These are phyloP conservation scores for Chironomus tentans DNA, from an alignment of 2,888 invertebrate species.

Conservation along the genomic window DNA sequence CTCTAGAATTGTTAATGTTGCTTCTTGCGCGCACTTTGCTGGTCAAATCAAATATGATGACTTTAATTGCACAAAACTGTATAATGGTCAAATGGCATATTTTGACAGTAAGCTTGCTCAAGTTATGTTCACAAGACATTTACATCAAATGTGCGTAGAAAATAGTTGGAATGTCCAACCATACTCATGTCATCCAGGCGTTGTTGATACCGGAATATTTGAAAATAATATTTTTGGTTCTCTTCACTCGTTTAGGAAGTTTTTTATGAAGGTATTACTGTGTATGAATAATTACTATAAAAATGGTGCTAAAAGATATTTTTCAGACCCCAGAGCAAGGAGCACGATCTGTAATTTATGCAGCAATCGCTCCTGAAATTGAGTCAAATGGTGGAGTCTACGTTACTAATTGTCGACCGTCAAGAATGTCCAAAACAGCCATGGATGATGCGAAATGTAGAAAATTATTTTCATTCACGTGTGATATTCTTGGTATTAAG, in stretches of 20 bases:
- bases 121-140: constrained; percentile 49
- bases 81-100: constrained; percentile 62
- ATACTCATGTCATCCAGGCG: constrained; percentile 76
- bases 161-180: constrained; percentile 51
- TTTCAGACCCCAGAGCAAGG: constrained; percentile 66
- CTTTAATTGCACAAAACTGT: constrained; percentile 55
- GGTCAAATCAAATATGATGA: constrained; percentile 69
- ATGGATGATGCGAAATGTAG: constrained; percentile 52
- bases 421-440: constrained; percentile 48
- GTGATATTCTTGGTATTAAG: constrained; percentile 48
- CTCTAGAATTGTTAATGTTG: constrained; percentile 75
- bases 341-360: constrained; percentile 64
- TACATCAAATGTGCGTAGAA: constrained; percentile 50
- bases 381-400: constrained; percentile 71
- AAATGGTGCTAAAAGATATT: too few species aligned
- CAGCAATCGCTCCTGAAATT: constrained; percentile 63
- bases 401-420: constrained; percentile 63
- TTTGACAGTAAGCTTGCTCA: constrained; percentile 81
- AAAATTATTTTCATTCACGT: constrained; percentile 59
- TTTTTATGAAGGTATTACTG: constrained; percentile 43
- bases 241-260: constrained; percentile 52
- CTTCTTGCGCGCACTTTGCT: constrained; percentile 69
- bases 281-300: too few species aligned
- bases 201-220: constrained; percentile 77
- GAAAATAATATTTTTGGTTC: constrained; percentile 54